These are phyloP conservation scores for Tichodroma muraria DNA, from an alignment of 2,113 vertebrate species.

Conservation along the genomic window DNA sequence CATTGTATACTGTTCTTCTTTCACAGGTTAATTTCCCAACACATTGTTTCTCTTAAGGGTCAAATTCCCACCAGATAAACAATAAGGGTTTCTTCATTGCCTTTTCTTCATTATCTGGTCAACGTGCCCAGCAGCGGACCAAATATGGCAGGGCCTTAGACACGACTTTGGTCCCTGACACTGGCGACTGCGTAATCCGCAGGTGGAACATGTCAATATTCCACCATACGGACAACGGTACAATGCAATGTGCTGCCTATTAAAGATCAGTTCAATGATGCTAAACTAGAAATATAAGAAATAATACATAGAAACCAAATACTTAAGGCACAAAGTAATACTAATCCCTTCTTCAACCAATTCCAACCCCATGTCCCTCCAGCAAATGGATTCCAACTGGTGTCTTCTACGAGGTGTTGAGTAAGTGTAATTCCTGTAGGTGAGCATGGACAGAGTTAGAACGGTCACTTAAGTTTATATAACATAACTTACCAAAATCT, in stretches of 20 bases:
- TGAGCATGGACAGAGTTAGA: background rate
- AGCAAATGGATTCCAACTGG: background rate
- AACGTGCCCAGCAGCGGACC: rapidly evolving
- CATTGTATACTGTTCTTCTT: background rate
- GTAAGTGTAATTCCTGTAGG: background rate
- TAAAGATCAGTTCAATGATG: background rate
- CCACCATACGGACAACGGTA: rapidly evolving
- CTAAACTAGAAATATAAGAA: background rate
- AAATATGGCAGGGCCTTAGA: background rate
- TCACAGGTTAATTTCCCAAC: background rate
- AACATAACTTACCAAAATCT: background rate
- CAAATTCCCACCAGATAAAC: background rate
- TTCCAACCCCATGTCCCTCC: background rate
- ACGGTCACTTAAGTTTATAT: background rate
- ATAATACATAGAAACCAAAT: background rate
- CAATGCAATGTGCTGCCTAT: no score
- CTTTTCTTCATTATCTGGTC: background rate
- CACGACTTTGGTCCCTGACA: rapidly evolving
- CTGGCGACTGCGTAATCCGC: rapidly evolving
- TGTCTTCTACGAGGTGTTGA: background rate
- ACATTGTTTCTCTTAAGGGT: background rate
- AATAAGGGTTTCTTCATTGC: background rate
- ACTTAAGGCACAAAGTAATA: background rate
- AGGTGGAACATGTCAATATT: rapidly evolving
- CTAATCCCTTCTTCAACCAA: background rate